Base-by-base conservation (phyloP, 2,113 vertebrate species). In the Malaclemys terrapin region DNA sequence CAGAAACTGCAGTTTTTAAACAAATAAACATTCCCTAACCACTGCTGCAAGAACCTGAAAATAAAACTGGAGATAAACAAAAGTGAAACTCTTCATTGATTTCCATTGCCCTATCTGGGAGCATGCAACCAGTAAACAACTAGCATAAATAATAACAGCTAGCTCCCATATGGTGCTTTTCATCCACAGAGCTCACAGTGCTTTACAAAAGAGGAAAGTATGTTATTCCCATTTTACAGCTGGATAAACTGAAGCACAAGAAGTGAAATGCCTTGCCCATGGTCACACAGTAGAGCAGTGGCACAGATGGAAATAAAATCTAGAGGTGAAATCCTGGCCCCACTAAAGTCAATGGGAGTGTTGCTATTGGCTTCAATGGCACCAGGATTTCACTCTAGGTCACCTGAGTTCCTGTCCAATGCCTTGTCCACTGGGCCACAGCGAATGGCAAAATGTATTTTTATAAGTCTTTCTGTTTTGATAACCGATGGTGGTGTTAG, bases 141-240 rank as follows among this genome's bases (percentile, higher is more conserved):
- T 7, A 91, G 79, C 79, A 91, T 42, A 95, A 95, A 91, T 88
- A 94, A 90, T 91, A 94, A 78, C 96, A 96, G 89, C 90, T 97
- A 95, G 86, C 52, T 93, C 96, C 87, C 82, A 80, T 94, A 72
- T 85, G 90, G 52, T 56, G 12, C 31, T 90, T n/a, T 42, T 88
- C 87, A 78, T 82, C 90, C 89, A 93, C 80, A 91, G 89, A 94
- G 49, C 2, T 52, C 47, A 6, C 80, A 88, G 78, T 1, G 45
- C 29, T 89, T 84, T 84, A 80, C 49, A 81, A 69, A 92, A 69
- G 42, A 50, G 22, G 42, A 38, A 76, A 1, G 24, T 11, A 42
- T 52, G 75, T 52, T 2, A 16, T 10, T 49, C 59, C 85, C 82
- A 16, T 91, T 53, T 42, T 38, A 8, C 52, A 62, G 62, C 45